phyloP scores from a whole-genome alignment of 2,113 vertebrate genomes.

The Marmota monax region DNA sequence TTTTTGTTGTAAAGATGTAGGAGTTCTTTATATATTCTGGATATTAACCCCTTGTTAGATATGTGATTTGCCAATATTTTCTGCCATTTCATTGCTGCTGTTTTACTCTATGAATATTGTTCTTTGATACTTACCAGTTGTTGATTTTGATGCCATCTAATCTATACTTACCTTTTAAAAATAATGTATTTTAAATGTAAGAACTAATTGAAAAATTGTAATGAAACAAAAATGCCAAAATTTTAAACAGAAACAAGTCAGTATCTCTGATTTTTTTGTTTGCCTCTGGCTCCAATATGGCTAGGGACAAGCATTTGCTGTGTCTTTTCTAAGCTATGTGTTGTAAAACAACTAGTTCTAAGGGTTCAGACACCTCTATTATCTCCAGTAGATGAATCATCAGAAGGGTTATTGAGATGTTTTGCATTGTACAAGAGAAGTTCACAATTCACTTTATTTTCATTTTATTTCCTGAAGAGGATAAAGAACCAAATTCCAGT shows the following conservation, averaged over 20 bases:
- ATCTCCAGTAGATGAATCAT: neutral
- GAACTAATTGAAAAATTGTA: neutral
- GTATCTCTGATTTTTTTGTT: neutral
- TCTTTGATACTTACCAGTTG: neutral
- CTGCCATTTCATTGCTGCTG: neutral
- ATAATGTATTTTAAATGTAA: neutral
- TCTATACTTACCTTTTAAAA: neutral
- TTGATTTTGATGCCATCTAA: neutral
- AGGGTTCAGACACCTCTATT: neutral
- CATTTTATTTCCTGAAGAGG: conserved; percentile 52
- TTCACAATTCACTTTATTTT: conserved; percentile 60
- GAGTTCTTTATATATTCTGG: neutral
- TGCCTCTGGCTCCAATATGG: neutral
- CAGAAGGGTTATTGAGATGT: neutral
- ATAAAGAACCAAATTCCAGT: conserved; percentile 32
- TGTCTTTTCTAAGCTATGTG: neutral
- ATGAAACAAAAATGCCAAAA: neutral
- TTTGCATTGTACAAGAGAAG: neutral
- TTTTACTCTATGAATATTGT: neutral
- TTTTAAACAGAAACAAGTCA: neutral
- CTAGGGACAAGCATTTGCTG: neutral
- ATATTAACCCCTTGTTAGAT: neutral
- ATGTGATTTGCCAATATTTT: neutral
- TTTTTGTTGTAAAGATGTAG: neutral
- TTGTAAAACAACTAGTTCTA: neutral